Evolutionary conservation across 2,888 invertebrate species (phyloP).

Genomic region (Cenopis cana): DNA sequence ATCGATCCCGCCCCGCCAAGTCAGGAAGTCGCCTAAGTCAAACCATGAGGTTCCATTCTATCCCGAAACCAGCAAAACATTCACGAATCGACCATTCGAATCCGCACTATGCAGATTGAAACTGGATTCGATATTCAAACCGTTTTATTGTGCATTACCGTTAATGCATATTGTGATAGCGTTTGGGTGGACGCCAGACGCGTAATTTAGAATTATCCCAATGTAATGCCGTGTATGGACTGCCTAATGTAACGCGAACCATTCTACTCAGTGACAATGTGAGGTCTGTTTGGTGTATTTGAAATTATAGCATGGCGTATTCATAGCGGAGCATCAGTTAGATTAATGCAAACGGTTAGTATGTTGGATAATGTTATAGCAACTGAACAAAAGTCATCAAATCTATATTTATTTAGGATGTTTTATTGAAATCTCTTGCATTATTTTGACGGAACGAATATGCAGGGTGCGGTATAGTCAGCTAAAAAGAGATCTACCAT

Average conservation of each 20-base stretch:
- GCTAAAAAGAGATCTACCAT: no score
- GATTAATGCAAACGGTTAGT: no score
- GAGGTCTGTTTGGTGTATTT: constrained; percentile 2
- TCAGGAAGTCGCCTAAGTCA: no score
- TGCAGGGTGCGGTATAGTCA: no score
- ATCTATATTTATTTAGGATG: no score
- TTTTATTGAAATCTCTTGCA: no score
- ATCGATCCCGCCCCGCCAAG: no score
- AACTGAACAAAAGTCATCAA: no score
- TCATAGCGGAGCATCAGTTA: no score
- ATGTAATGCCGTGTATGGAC: constrained; percentile 27
- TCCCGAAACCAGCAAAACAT: background rate
- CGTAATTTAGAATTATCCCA: constrained; percentile 39
- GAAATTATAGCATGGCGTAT: background rate
- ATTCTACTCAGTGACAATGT: constrained; percentile 15
- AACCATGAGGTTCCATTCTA: no score
- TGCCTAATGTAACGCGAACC: constrained; percentile 24
- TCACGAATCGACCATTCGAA: background rate
- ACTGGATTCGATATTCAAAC: constrained; percentile 12
- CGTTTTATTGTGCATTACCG: constrained; percentile 40
- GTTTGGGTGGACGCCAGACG: constrained; percentile 26
- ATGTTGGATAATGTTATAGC: no score
- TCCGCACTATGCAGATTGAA: constrained; percentile 24
- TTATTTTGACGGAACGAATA: no score
- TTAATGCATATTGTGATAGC: constrained; percentile 33